Evolutionary conservation across 2,888 invertebrate species (phyloP).

Genomic region (Pemphredon lugubris): DNA sequence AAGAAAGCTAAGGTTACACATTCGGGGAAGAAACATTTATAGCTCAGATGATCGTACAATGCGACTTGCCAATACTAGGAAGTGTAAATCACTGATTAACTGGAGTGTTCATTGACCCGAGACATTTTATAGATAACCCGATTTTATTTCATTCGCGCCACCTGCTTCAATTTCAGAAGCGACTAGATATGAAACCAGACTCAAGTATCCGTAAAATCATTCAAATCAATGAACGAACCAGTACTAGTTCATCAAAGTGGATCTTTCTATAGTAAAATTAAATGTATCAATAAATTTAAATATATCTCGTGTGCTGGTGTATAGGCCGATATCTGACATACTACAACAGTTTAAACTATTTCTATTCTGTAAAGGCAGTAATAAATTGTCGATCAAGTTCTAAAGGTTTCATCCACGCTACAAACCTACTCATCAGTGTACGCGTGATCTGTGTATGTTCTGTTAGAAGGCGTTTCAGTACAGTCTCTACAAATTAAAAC

Average conservation of each 20-base stretch:
- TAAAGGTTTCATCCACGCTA: constrained; percentile 9
- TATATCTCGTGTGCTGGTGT: constrained; percentile 10
- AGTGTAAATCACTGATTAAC: not conserved
- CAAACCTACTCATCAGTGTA: constrained; percentile 20
- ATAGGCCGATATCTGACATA: constrained; percentile 5
- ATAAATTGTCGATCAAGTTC: constrained; percentile 17
- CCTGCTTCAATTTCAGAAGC: constrained; percentile 30
- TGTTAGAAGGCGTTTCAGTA: constrained; percentile 7
- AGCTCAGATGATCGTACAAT: not conserved
- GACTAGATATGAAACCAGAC: constrained; percentile 48
- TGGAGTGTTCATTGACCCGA: not conserved
- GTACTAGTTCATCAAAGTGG: not conserved
- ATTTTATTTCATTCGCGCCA: constrained; percentile 16
- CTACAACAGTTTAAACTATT: not conserved
- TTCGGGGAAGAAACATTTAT: not conserved
- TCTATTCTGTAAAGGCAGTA: constrained; percentile 5
- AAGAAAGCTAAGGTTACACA: no score
- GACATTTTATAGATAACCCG: not conserved
- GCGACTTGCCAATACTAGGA: not conserved
- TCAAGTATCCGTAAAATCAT: constrained; percentile 17
- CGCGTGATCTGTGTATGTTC: constrained; percentile 16
- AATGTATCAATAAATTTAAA: constrained; percentile 11
- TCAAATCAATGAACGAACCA: constrained; percentile 1
- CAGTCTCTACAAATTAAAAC: constrained; percentile 26
- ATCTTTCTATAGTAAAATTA: constrained; percentile 2